Percentiles rank a stretch among this genome's conserved stretches.
Evolutionary conservation across 2,888 invertebrate species (phyloP).

Genomic region (Oscheius sp.): DNA sequence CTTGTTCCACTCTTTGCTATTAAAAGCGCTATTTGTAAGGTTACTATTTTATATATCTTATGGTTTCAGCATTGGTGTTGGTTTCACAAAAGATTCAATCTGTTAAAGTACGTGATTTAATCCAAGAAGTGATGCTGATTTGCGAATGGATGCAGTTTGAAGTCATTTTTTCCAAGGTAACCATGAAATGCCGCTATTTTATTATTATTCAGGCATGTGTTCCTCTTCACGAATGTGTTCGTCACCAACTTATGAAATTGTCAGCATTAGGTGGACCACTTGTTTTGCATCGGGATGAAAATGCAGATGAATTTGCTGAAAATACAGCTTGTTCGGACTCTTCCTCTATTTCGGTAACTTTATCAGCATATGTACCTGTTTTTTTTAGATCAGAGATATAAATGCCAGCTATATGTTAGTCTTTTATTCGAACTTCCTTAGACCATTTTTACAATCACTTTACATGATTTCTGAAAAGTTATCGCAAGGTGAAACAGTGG

Average conservation of each 20-base stretch:
- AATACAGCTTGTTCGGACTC: background rate
- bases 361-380: background rate
- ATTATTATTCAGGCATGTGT: constrained; percentile 56
- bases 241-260: constrained; percentile 29
- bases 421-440: constrained; percentile 61
- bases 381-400: constrained; percentile 5
- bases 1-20: constrained; percentile 53
- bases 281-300: constrained; percentile 22
- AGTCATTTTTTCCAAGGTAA: constrained; percentile 50
- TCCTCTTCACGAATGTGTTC: constrained; percentile 41
- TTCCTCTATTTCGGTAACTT: background rate
- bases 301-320: constrained; percentile 27
- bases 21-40: constrained; percentile 54
- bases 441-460: constrained; percentile 61
- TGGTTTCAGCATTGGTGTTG: constrained; percentile 43
- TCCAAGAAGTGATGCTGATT: constrained; percentile 40
- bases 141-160: constrained; percentile 61
- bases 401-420: constrained; percentile 24
- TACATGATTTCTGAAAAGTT: constrained; percentile 35
- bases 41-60: background rate
- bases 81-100: constrained; percentile 21
- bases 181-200: background rate
- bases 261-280: constrained; percentile 24
- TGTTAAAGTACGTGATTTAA: constrained; percentile 23
- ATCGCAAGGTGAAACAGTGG: background rate